A percentile compares a stretch with the other conserved stretches of the same genome.
phyloP scores from a whole-genome alignment of 2,888 invertebrate species.

The Autographa pulchrina region DNA sequence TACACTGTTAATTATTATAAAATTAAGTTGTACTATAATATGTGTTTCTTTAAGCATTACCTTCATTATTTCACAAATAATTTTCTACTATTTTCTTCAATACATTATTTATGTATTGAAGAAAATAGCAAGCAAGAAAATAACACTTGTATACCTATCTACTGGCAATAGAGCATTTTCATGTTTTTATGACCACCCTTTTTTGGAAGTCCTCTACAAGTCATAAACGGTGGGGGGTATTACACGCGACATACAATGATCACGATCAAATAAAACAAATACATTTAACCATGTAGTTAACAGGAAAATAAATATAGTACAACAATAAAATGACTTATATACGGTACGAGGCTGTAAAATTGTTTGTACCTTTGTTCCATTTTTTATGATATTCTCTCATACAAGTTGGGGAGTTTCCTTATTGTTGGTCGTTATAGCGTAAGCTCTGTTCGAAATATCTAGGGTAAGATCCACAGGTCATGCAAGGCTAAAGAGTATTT shows the following conservation, averaged over 20 bases:
- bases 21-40: no score
- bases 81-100: no score
- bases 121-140: no score
- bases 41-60: no score
- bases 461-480: no score
- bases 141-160: no score
- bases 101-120: no score
- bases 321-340: neutral
- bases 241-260: neutral
- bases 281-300: neutral
- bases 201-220: neutral
- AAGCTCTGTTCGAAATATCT: no score
- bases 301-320: slow-evolving; percentile 2
- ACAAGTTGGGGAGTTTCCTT: neutral
- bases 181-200: neutral
- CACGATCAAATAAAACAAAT: slow-evolving; percentile 2
- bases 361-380: neutral
- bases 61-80: no score
- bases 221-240: neutral
- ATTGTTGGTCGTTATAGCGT: neutral
- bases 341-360: neutral
- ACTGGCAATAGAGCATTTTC: neutral
- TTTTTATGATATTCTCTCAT: neutral
- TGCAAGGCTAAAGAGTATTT: no score
- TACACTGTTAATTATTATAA: no score